A percentile compares a stretch with the other conserved stretches of the same genome.
phyloP scores from a whole-genome alignment of 64 coral and sea anemone species.

The Montipora foliosa region DNA sequence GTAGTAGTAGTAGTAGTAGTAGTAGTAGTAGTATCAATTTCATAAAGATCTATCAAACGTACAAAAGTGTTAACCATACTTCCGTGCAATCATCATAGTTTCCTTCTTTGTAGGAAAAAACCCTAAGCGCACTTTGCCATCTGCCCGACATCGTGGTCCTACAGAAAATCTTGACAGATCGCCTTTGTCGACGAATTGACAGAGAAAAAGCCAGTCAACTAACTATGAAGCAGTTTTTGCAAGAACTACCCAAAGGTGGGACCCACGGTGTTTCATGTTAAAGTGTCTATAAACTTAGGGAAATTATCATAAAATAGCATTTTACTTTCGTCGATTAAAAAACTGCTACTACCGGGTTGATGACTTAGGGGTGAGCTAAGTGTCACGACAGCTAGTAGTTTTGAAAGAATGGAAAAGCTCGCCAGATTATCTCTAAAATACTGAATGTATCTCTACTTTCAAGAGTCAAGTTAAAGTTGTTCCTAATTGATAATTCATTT shows the following conservation, averaged over 20 bases:
- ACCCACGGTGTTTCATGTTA: neutral
- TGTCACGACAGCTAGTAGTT: no score
- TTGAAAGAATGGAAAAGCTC: no score
- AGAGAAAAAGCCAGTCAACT: constrained; percentile 53
- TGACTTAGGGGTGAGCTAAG: no score
- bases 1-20: no score
- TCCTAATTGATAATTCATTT: no score
- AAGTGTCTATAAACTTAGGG: neutral
- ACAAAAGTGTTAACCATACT: neutral
- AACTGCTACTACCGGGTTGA: no score
- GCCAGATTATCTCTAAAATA: no score
- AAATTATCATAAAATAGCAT: neutral
- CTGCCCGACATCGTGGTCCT: constrained; percentile 82
- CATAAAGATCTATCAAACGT: no score
- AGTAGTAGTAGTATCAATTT: no score
- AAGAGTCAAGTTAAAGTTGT: no score
- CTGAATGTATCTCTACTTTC: no score
- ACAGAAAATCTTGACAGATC: constrained; percentile 66
- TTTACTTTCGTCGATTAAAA: no score
- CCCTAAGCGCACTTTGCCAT: constrained; percentile 63
- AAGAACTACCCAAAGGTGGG: constrained; percentile 2
- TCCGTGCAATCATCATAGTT: neutral
- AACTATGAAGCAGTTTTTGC: neutral
- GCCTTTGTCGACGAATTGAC: constrained; percentile 79
- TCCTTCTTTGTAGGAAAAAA: constrained; percentile 65